Base-by-base conservation (phyloP, 2,797 vertebrate genomes). In the Sebastes flavidus region DNA sequence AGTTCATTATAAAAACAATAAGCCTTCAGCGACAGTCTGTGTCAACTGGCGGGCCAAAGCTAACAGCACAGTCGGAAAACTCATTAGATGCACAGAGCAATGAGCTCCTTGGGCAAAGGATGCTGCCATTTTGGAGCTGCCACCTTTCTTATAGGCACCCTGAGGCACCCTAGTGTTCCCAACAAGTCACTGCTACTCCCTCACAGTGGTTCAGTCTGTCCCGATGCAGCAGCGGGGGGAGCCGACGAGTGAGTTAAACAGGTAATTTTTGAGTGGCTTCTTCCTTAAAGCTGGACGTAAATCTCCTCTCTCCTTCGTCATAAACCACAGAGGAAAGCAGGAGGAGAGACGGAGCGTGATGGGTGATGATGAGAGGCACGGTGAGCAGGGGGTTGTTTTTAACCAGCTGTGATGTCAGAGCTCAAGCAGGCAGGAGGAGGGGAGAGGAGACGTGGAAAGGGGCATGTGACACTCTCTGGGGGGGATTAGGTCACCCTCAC, bases 371-470 rank as follows among this genome's bases (percentile, higher is more conserved):
- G 24, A 80, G 66, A 74, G 58, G 78, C 67, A 27, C 38, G 63
- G 61, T 54, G 81, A 77, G 83, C 25, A 58, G 38, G 58, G 70
- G 78, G 78, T 71, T 88, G 91, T 90, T 89, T 91, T 83, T 85
- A 88, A 89, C 69, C 85, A 92, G 85, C 82, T 87, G 90, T 96
- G 92, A 96, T 93, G 93, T 96, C 94, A 96, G 92, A 92, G 89
- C 82, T 72, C 82, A 95, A 88, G 91, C 87, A 95, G 93, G 83
- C 88, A 72, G 69, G 34, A 83, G 72, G 83, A 86, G 78, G 73
- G 72, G 82, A 72, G 78, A 72, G 69, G 71, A 78, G 79, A 82
- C n/a, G 71, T 66, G 62, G 77, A 77, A 88, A 84, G 72, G 89
- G 93, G 91, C 93, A 95, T 91, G 94, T 94, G 93, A 95, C 91